Conservation (phyloP, 2,113 vertebrate genomes). For the Syngnathoides biaculeatus region DNA sequence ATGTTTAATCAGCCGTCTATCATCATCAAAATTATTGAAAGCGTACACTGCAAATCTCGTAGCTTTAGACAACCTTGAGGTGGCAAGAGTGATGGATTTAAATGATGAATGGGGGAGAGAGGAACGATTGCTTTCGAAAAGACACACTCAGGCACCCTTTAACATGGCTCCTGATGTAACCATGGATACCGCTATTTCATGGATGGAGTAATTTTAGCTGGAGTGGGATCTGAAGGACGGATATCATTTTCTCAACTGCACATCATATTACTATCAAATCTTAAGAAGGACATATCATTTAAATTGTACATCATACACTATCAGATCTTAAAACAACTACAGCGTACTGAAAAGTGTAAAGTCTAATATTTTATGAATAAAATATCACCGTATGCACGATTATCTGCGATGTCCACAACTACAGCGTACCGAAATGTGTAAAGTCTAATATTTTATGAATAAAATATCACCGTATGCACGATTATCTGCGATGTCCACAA, state of each 20-base stretch:
- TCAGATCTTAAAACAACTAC: not conserved
- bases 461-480: not conserved
- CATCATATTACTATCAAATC: constrained; percentile 27
- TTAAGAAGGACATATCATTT: too few species aligned
- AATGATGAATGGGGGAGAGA: constrained; percentile 62
- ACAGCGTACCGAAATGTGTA: not conserved
- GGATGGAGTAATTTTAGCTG: constrained; percentile 75
- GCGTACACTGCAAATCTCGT: constrained; percentile 37
- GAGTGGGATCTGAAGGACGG: constrained; percentile 68
- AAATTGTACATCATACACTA: too few species aligned
- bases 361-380: not conserved
- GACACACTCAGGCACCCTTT: constrained; percentile 63
- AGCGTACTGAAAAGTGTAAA: not conserved
- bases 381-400: not conserved
- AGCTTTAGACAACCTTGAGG: constrained; percentile 47
- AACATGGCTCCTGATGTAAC: constrained; percentile 75
- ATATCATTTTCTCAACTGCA: constrained; percentile 49
- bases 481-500: not conserved
- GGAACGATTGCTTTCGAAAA: constrained; percentile 59
- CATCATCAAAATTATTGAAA: constrained; percentile 43
- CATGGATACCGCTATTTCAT: constrained; percentile 77
- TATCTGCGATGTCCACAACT: not conserved
- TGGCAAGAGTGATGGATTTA: constrained; percentile 43
- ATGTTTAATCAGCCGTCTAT: constrained; percentile 40
- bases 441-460: not conserved